A percentile compares a stretch with the other conserved stretches of the same genome.
These are phyloP conservation scores for Hassar affinis DNA, from an alignment of 2,113 vertebrate genomes.

Conservation along the genomic window DNA sequence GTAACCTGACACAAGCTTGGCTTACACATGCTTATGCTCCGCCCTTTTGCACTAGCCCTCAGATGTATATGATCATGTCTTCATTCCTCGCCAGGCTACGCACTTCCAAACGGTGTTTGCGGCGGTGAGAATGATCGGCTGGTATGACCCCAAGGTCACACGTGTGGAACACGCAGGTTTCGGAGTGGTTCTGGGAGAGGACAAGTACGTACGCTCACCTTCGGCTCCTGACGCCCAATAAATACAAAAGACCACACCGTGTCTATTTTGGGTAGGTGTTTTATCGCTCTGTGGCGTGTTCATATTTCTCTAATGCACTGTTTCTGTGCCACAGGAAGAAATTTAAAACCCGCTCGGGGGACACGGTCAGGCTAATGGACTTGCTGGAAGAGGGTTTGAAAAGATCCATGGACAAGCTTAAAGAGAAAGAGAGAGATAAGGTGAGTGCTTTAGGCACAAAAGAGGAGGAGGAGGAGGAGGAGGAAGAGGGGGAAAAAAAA, in stretches of 20 bases:
- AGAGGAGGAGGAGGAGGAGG: too few species aligned
- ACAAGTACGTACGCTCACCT: constrained; percentile 83
- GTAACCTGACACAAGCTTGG: background rate
- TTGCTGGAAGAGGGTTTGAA: constrained; percentile 92
- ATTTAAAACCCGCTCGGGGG: constrained; percentile 96
- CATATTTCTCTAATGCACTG: constrained; percentile 4
- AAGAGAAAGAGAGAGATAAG: constrained; percentile 95
- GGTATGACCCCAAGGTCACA: constrained; percentile 89
- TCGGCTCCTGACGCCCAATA: background rate
- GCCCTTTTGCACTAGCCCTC: background rate
- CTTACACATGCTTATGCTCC: too few species aligned
- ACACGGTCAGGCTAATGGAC: constrained; percentile 89
- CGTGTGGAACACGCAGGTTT: constrained; percentile 89
- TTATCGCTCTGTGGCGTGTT: background rate
- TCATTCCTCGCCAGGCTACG: constrained; percentile 67
- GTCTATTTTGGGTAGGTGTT: background rate
- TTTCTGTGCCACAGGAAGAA: constrained; percentile 82
- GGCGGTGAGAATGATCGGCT: constrained; percentile 88
- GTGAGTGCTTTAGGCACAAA: constrained; percentile 62
- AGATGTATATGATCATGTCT: background rate
- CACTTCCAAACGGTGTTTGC: constrained; percentile 89
- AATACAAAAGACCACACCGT: background rate
- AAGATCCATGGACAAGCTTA: constrained; percentile 94
- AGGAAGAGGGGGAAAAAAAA: too few species aligned
- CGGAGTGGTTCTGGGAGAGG: constrained; percentile 94